Conservation (phyloP, 2,888 invertebrate genomes). For the Dicyrtoma fusca region DNA sequence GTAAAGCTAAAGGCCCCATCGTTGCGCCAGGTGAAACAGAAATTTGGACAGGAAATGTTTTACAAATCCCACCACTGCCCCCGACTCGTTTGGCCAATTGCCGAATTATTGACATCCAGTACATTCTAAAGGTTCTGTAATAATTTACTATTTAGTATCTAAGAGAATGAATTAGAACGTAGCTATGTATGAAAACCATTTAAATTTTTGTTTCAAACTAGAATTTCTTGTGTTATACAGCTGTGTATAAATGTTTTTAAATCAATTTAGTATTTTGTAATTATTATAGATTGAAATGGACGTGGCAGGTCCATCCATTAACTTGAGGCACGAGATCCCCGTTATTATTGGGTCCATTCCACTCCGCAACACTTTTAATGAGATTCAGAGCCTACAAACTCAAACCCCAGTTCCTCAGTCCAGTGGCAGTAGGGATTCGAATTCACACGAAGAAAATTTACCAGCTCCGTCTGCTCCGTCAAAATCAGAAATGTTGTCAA, state of each 20-base stretch:
- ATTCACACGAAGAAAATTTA: neutral
- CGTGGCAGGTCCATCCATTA: constrained; percentile 69
- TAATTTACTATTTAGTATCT: no score
- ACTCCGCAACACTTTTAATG: constrained; percentile 60
- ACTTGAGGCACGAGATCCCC: constrained; percentile 69
- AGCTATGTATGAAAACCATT: no score
- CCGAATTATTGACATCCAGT: constrained; percentile 74
- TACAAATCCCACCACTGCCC: constrained; percentile 74
- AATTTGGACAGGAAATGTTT: constrained; percentile 66
- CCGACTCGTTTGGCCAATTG: constrained; percentile 78
- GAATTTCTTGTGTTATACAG: no score
- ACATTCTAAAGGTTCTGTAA: constrained; percentile 70
- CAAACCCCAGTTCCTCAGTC: no score
- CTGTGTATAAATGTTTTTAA: no score
- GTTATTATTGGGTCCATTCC: constrained; percentile 78
- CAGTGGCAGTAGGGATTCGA: no score
- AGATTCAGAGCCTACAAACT: constrained; percentile 10
- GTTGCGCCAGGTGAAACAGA: constrained; percentile 61
- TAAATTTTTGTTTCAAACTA: no score
- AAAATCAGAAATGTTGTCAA: neutral
- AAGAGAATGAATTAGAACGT: constrained; percentile 13
- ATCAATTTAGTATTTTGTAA: no score
- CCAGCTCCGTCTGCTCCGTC: constrained; percentile 4
- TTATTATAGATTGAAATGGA: constrained; percentile 69
- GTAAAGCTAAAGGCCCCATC: constrained; percentile 27